Conservation (phyloP, 2,113 vertebrate species). For the Phalacrocorax pelagicus region DNA sequence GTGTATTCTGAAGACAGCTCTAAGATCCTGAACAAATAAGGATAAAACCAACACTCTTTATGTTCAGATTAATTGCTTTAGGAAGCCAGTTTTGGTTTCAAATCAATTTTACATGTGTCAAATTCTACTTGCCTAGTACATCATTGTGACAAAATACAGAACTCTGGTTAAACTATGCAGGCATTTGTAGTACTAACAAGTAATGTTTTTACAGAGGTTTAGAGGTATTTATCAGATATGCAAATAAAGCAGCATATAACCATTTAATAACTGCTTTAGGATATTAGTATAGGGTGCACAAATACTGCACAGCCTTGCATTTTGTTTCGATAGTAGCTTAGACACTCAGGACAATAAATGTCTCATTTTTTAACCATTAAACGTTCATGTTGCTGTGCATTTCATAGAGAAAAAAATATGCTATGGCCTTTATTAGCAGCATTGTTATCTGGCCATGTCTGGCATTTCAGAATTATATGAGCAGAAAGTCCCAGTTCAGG, state of each 20-base stretch:
- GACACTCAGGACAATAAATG: not conserved
- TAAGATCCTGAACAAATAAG: not conserved
- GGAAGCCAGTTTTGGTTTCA: not conserved
- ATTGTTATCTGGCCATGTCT: not conserved
- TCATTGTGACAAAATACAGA: not conserved
- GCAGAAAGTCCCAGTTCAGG: not conserved
- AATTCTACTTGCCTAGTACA: not conserved
- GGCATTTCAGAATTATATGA: not conserved
- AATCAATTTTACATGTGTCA: not conserved
- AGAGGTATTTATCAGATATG: not conserved
- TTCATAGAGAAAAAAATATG: not conserved
- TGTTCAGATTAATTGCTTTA: not conserved
- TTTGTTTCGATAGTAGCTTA: not conserved
- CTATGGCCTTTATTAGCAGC: not conserved
- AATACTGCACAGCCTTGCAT: not conserved
- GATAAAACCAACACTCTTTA: not conserved
- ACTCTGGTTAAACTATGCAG: not conserved
- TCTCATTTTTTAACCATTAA: not conserved
- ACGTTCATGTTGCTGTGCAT: not conserved
- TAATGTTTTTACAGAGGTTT: not conserved
- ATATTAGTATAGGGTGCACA: not conserved
- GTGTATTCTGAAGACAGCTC: not conserved
- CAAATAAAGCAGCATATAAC: not conserved
- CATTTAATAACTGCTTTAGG: not conserved
- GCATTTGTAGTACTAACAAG: not conserved